These are phyloP conservation scores for Amblyteles armatorius DNA, from an alignment of 2,888 invertebrate genomes.

Conservation along the genomic window DNA sequence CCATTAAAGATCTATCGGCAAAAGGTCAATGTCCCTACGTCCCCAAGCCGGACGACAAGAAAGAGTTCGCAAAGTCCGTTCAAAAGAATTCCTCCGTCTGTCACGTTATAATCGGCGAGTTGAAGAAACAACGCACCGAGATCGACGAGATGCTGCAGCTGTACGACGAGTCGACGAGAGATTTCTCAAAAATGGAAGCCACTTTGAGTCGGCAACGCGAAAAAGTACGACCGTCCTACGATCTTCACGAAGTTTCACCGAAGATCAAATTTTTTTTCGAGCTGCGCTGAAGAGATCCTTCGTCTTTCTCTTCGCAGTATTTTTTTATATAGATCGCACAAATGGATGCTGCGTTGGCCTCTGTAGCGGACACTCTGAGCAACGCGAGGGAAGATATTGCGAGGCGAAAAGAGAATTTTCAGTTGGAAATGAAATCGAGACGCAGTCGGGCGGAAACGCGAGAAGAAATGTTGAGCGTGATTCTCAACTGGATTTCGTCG, in stretches of 20 bases:
- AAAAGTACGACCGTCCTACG: conserved; percentile 31
- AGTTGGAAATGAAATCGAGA: conserved; percentile 30
- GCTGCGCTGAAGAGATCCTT: neutral
- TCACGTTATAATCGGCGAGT: conserved; percentile 57
- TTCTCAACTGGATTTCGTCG: conserved; percentile 54
- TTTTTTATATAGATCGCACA: conserved; percentile 52
- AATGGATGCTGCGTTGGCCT: conserved; percentile 20
- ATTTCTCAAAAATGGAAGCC: conserved; percentile 53
- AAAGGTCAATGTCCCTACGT: conserved; percentile 38
- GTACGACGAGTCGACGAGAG: conserved; percentile 37
- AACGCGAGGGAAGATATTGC: conserved; percentile 29
- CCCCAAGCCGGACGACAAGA: conserved; percentile 50
- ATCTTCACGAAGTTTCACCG: conserved; percentile 2
- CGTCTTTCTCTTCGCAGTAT: conserved; percentile 10
- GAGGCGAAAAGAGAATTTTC: conserved; percentile 49
- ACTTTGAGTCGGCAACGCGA: conserved; percentile 40
- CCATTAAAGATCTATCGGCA: conserved; percentile 5
- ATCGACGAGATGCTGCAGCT: conserved; percentile 64
- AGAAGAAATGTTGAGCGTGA: conserved; percentile 51
- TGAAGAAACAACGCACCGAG: conserved; percentile 63
- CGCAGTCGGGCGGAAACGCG: conserved; percentile 29
- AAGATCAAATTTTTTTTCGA: neutral
- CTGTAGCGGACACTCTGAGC: conserved; percentile 40
- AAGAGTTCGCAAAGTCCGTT: conserved; percentile 60
- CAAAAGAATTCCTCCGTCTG: conserved; percentile 57